These are phyloP conservation scores for Triplophysa rosa DNA, from an alignment of 2,113 vertebrate species.

Conservation along the genomic window DNA sequence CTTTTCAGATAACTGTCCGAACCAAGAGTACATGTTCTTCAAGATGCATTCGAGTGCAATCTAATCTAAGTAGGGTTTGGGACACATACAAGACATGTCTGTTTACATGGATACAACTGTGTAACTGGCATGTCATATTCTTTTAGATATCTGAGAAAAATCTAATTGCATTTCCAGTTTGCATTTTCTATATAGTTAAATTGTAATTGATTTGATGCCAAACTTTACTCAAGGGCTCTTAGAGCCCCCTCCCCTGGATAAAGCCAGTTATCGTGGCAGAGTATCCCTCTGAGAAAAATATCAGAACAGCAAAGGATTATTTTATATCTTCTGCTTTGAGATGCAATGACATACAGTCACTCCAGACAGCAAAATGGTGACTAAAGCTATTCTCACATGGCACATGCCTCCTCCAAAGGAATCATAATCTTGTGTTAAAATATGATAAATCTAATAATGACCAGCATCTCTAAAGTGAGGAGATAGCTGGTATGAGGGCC, in stretches of 20 bases:
- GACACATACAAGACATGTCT: too few relatives aligned
- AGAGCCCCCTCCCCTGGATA: constrained; percentile 36
- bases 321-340: constrained; percentile 43
- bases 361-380: constrained; percentile 41
- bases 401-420: constrained; percentile 29
- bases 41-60: too few relatives aligned
- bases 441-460: constrained; percentile 46
- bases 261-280: constrained; percentile 29
- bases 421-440: constrained; percentile 33
- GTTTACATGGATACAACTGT: too few relatives aligned
- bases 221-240: constrained; percentile 47
- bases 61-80: too few relatives aligned
- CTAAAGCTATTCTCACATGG: constrained; percentile 33
- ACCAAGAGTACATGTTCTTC: too few relatives aligned
- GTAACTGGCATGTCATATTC: too few relatives aligned
- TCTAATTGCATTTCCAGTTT: constrained; percentile 61
- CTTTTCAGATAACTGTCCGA: too few relatives aligned
- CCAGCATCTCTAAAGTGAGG: constrained; percentile 33
- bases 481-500: constrained; percentile 36
- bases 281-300: constrained; percentile 34
- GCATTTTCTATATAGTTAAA: constrained; percentile 61
- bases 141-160: constrained; percentile 44
- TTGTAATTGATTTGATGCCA: constrained; percentile 63
- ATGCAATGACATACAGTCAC: constrained; percentile 37
- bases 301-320: constrained; percentile 51